Percentiles rank a stretch among this genome's conserved stretches.
Conservation (phyloP, 2,113 vertebrate genomes). For the Apaloderma vittatum region DNA sequence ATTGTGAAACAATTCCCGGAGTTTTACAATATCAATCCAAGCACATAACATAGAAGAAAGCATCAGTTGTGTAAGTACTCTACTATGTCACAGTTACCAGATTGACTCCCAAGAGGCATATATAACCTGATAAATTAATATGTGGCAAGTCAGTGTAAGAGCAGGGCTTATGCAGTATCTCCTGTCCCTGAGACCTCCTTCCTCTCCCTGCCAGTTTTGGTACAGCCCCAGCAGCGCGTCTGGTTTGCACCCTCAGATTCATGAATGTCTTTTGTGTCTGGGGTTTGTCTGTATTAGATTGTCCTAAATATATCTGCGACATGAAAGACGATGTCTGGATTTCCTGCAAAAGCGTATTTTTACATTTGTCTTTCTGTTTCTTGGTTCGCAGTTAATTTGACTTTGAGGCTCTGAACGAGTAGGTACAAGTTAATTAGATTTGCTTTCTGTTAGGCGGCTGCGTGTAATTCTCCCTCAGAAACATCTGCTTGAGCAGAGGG, state of each 20-base stretch:
- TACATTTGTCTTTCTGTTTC: constrained; percentile 61
- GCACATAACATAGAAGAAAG: not conserved
- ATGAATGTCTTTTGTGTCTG: not conserved
- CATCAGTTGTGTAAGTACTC: not conserved
- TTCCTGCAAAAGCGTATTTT: constrained; percentile 41
- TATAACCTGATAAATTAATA: not conserved
- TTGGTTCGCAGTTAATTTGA: constrained; percentile 24
- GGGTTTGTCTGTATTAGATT: not conserved
- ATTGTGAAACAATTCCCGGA: not conserved
- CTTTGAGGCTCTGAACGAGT: constrained; percentile 31
- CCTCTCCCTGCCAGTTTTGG: not conserved
- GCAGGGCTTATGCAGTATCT: not conserved
- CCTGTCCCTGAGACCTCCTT: not conserved
- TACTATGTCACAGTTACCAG: not conserved
- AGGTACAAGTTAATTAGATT: constrained; percentile 60
- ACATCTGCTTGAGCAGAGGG: not conserved
- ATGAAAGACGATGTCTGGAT: constrained; percentile 37
- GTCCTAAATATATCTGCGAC: not conserved
- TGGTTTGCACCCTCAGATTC: not conserved
- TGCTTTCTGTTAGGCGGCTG: constrained; percentile 16
- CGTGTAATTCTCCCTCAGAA: constrained; percentile 39
- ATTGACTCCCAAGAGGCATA: not conserved
- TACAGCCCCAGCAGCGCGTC: not conserved
- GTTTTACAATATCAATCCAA: not conserved
- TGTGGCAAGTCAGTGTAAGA: not conserved